A percentile compares a stretch with the other conserved stretches of the same genome.
Conservation (phyloP, 23 tunicate species). For the Corella eumyota region DNA sequence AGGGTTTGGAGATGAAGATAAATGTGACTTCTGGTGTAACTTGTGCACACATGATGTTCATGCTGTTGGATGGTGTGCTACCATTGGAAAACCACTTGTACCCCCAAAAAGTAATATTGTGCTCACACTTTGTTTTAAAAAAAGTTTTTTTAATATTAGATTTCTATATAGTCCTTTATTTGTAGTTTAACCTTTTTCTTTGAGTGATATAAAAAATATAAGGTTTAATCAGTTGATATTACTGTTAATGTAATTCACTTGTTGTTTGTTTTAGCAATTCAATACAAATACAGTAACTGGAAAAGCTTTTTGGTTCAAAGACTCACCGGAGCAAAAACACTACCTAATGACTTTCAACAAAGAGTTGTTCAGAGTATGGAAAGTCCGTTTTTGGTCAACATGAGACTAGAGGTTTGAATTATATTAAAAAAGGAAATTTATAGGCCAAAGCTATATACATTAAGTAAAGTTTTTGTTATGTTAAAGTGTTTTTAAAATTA, state of each 20-base stretch:
- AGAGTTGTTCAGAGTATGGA: slow-evolving; percentile 56
- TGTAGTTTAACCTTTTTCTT: too few species aligned
- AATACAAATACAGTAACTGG: slow-evolving; percentile 81
- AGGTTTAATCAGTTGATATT: too few species aligned
- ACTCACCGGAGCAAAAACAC: slow-evolving; percentile 75
- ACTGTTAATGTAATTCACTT: too few species aligned
- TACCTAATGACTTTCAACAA: slow-evolving; percentile 72
- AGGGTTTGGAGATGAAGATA: slow-evolving; percentile 58
- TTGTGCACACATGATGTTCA: slow-evolving; percentile 81
- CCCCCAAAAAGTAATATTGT: slow-evolving; percentile 56
- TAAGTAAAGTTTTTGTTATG: neutral
- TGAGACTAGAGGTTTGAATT: slow-evolving; percentile 58
- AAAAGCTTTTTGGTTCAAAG: slow-evolving; percentile 62
- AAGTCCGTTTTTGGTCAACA: slow-evolving; percentile 33
- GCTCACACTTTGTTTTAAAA: neutral
- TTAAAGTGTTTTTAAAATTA: too few species aligned
- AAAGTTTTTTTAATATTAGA: neutral
- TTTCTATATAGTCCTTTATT: neutral
- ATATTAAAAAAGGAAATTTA: too few species aligned
- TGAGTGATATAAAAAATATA: too few species aligned
- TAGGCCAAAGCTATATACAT: neutral
- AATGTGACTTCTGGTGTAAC: slow-evolving; percentile 85
- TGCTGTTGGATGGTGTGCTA: slow-evolving; percentile 97
- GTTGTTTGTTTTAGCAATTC: slow-evolving; percentile 42
- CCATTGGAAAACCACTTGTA: slow-evolving; percentile 84